A percentile compares a stretch with the other conserved stretches of the same genome.
phyloP scores from a whole-genome alignment of 2,113 vertebrate species.

The Haemorhous mexicanus region DNA sequence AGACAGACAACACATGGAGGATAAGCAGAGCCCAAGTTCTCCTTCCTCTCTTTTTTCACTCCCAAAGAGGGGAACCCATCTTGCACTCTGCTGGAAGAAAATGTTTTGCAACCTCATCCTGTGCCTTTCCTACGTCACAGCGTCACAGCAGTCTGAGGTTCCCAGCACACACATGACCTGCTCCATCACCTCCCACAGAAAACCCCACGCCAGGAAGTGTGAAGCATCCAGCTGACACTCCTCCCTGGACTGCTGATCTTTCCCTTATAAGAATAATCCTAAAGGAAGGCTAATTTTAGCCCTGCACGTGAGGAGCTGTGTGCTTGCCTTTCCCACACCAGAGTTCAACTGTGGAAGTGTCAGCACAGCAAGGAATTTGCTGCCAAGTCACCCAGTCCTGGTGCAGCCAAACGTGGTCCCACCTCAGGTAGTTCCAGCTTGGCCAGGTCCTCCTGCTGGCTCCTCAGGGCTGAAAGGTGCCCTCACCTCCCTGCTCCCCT shows the following conservation, averaged over 20 bases:
- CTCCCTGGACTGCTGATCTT: not conserved
- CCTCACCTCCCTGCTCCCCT: not conserved
- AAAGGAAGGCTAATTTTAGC: not conserved
- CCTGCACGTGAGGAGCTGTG: accelerated
- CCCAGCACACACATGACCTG: not conserved
- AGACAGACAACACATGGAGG: accelerated
- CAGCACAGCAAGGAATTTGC: not conserved
- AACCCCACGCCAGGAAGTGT: not conserved
- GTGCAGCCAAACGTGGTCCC: accelerated
- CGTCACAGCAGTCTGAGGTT: not conserved
- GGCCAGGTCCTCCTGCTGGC: not conserved
- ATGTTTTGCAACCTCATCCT: conserved; percentile 42
- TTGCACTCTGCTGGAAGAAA: not conserved
- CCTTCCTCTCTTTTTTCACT: not conserved
- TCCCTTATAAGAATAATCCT: not conserved
- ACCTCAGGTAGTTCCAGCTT: accelerated
- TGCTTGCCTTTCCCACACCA: not conserved
- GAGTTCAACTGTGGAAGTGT: not conserved
- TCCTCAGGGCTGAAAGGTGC: not conserved
- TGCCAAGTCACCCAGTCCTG: not conserved
- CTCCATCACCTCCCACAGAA: not conserved
- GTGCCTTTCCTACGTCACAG: not conserved
- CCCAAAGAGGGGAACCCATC: not conserved
- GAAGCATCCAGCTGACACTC: not conserved
- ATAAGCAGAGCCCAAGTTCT: not conserved